A percentile compares a stretch with the other conserved stretches of the same genome.
Conservation (phyloP, 2,888 invertebrate genomes). For the Tridacna crocea region DNA sequence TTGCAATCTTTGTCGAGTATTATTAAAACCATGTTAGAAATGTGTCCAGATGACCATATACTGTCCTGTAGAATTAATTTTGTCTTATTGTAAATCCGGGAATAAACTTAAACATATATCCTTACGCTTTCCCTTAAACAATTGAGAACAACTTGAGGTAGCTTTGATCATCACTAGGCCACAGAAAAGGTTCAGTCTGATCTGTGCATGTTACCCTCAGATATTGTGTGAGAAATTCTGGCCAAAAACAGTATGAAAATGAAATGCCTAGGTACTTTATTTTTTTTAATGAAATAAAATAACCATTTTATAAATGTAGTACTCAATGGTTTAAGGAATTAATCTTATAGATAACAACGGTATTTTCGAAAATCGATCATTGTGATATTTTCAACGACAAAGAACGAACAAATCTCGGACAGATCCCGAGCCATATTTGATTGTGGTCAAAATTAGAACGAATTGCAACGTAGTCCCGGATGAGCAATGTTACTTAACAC, state of each 20-base stretch:
- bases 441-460: slow-evolving; percentile 16
- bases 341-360: slow-evolving; percentile 50
- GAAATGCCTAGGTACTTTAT: too few species aligned
- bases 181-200: too few species aligned
- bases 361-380: slow-evolving; percentile 10
- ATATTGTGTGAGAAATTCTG: too few species aligned
- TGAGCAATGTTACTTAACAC: slow-evolving; percentile 19
- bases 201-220: too few species aligned
- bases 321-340: slow-evolving; percentile 27
- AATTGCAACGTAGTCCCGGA: slow-evolving; percentile 2
- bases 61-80: slow-evolving; percentile 15
- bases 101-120: slow-evolving; percentile 55
- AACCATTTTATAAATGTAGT: too few species aligned
- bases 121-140: slow-evolving; percentile 15
- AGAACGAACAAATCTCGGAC: slow-evolving; percentile 23
- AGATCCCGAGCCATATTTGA: slow-evolving; percentile 13
- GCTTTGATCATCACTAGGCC: too few species aligned
- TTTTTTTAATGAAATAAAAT: too few species aligned
- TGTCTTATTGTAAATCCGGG: slow-evolving; percentile 47
- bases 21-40: slow-evolving; percentile 31
- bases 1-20: slow-evolving; percentile 26
- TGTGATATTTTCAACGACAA: slow-evolving; percentile 6
- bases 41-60: slow-evolving; percentile 1
- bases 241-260: too few species aligned
- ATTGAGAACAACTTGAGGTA: too few species aligned